Base-by-base conservation (phyloP, 2,888 invertebrate genomes). In the Monopis laevigella region DNA sequence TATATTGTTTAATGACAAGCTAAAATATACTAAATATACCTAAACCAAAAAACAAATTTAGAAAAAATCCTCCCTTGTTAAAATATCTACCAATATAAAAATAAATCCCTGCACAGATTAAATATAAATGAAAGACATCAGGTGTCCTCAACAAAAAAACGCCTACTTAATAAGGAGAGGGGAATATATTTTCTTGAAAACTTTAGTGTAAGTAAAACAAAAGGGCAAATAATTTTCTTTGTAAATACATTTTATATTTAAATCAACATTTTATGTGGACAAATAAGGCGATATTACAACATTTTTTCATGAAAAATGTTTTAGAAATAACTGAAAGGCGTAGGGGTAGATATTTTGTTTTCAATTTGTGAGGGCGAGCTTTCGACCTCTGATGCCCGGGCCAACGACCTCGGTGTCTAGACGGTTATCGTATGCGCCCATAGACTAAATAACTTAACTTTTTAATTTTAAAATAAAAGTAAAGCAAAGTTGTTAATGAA, bases 101-200 rank as follows among this genome's bases (percentile, higher is more conserved):
- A 16, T 32, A 32, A 7, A 6, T 28, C 32, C 32, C 32, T 32
- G 14, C 17, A n/a, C 17, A 7, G 5, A 8, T 29, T 29, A 11
- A 8, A 11, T 19, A 54, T 54, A 56, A 53, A 59, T 57, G 58
- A 53, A 53, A 54, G 65, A 72, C 65, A 77, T 77, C 78, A 80
- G 78, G 78, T 80, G 78, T 67, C 54, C 52, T 54, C 56, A 70
- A 77, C 61, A n/a, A n/a, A n/a, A n/a, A n/a, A n/a, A n/a, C n/a
- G n/a, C n/a, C n/a, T n/a, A n/a, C n/a, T n/a, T n/a, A n/a, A n/a
- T n/a, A n/a, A n/a, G n/a, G n/a, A n/a, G n/a, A n/a, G n/a, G n/a
- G n/a, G n/a, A n/a, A n/a, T n/a, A n/a, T n/a, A n/a, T n/a, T n/a
- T n/a, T n/a, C n/a, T n/a, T n/a, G n/a, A n/a, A n/a, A n/a, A n/a